These are phyloP conservation scores for Noctua comes DNA, from an alignment of 2,888 invertebrate genomes.

Conservation along the genomic window DNA sequence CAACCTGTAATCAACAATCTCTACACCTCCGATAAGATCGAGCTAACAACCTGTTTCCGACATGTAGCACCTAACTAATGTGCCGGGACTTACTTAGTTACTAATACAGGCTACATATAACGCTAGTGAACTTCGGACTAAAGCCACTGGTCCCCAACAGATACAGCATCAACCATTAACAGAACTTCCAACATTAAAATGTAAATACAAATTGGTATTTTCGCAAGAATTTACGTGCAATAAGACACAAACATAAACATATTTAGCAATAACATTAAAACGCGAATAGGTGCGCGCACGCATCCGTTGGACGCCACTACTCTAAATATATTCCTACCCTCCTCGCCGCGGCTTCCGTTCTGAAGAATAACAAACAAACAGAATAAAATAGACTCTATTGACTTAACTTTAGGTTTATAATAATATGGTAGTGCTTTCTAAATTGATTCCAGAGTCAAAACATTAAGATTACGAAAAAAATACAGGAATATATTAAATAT, in stretches of 20 bases:
- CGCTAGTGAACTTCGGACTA: not conserved
- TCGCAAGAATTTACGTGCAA: constrained; percentile 62
- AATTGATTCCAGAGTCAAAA: constrained; percentile 59
- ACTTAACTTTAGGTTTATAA: constrained; percentile 19
- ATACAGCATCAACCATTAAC: constrained; percentile 36
- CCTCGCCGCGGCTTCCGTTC: constrained; percentile 64
- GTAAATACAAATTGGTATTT: constrained; percentile 59
- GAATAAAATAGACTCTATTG: constrained; percentile 45
- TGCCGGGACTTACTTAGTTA: not conserved
- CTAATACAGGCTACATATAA: not conserved
- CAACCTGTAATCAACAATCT: constrained; percentile 20
- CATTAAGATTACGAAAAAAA: constrained; percentile 60
- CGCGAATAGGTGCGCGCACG: constrained; percentile 67
- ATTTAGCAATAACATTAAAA: constrained; percentile 66
- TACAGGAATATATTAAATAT: constrained; percentile 60
- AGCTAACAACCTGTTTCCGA: constrained; percentile 2
- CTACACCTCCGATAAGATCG: constrained; percentile 22
- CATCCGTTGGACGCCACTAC: constrained; percentile 64
- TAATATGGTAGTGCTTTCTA: constrained; percentile 18
- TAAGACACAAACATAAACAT: constrained; percentile 54
- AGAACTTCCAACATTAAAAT: constrained; percentile 47
- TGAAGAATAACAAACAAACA: constrained; percentile 42
- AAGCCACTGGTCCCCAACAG: constrained; percentile 14
- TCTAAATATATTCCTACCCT: constrained; percentile 69
- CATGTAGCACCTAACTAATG: constrained; percentile 10